A percentile compares a stretch with the other conserved stretches of the same genome.
Conservation (phyloP, 2,797 vertebrate genomes). For the Diceros bicornis region DNA sequence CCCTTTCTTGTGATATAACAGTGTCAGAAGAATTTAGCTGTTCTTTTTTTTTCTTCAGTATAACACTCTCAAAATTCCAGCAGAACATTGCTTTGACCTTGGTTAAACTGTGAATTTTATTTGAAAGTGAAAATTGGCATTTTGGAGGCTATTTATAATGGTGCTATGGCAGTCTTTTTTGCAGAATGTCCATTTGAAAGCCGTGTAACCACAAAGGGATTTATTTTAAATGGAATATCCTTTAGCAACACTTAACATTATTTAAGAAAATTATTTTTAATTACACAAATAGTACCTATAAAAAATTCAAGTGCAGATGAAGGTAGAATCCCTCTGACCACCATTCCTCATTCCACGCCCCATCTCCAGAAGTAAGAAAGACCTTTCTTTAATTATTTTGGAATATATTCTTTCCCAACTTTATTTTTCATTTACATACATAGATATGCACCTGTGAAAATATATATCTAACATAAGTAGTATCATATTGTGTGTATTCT, state of each 20-base stretch:
- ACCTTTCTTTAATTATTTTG: conserved; percentile 40
- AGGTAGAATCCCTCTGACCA: not conserved
- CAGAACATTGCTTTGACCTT: conserved; percentile 76
- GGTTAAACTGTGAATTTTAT: conserved; percentile 83
- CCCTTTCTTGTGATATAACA: conserved; percentile 5
- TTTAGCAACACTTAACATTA: conserved; percentile 44
- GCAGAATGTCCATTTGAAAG: conserved; percentile 58
- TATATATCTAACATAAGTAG: not conserved
- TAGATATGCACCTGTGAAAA: not conserved
- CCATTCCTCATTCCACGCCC: not conserved
- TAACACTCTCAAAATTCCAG: conserved; percentile 68
- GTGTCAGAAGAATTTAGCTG: conserved; percentile 59
- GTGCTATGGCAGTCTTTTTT: conserved; percentile 74
- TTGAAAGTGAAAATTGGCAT: conserved; percentile 83
- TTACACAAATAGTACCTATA: conserved; percentile 20
- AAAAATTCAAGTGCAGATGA: conserved; percentile 29
- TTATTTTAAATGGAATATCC: conserved; percentile 52
- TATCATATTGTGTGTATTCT: not conserved
- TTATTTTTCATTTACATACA: not conserved
- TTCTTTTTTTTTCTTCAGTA: conserved; percentile 36
- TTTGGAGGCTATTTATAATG: conserved; percentile 79
- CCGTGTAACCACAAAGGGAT: not conserved
- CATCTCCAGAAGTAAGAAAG: conserved; percentile 7
- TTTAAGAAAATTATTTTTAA: conserved; percentile 46
- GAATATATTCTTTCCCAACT: not conserved